Conservation (phyloP, 2,888 invertebrate genomes). For the Sylvicola fuscatus region DNA sequence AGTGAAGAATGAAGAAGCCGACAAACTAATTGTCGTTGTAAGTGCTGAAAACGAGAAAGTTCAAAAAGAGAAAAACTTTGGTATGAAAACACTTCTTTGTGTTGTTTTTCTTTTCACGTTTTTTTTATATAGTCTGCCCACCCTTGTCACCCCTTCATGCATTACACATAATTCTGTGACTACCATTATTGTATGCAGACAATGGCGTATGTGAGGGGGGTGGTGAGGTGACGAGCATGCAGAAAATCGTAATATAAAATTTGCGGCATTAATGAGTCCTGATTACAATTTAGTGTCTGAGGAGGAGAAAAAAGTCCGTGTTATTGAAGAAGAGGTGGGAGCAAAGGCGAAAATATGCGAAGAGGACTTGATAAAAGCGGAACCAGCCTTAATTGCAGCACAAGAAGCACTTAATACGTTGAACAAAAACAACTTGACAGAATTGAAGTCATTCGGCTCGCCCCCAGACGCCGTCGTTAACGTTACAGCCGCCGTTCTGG, state of each 20-base stretch:
- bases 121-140: no score
- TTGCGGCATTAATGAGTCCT: no score
- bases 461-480: constrained; percentile 77
- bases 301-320: constrained; percentile 77
- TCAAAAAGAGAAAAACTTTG: constrained; percentile 62
- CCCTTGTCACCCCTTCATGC: no score
- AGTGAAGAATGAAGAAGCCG: constrained; percentile 77
- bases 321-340: constrained; percentile 73
- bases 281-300: constrained; percentile 21
- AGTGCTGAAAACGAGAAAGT: constrained; percentile 83
- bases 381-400: constrained; percentile 76
- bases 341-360: constrained; percentile 71
- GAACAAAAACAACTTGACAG: constrained; percentile 84
- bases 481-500: constrained; percentile 72
- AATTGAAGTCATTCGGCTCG: constrained; percentile 82
- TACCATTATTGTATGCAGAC: no score
- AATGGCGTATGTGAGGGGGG: no score
- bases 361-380: constrained; percentile 74
- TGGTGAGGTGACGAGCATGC: no score
- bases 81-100: constrained; percentile 20
- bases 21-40: constrained; percentile 68
- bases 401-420: constrained; percentile 79
- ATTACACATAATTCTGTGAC: no score
- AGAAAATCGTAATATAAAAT: no score
- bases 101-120: no score